Conservation (phyloP, 2,113 vertebrate species). For the Cichladusa arquata region DNA sequence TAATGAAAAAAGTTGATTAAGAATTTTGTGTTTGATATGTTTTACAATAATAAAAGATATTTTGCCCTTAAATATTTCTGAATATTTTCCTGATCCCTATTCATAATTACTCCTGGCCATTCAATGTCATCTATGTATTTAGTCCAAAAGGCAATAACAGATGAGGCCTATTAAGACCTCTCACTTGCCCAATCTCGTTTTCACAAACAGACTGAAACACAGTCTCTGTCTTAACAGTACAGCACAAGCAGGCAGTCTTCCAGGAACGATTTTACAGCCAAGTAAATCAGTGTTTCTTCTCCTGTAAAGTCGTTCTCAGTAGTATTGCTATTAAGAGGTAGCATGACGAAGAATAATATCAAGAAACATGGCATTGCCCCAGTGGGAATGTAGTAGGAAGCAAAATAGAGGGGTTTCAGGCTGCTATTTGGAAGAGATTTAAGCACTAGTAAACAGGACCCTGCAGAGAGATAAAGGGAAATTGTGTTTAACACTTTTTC, state of each 20-base stretch:
- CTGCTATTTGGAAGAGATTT: conserved; percentile 52
- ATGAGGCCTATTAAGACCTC: background rate
- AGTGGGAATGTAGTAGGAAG: conserved; percentile 37
- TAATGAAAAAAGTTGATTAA: background rate
- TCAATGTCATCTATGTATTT: background rate
- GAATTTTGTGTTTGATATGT: background rate
- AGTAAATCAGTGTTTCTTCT: conserved; percentile 24
- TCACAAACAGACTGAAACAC: background rate
- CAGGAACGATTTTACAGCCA: conserved; percentile 40
- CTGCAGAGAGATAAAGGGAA: conserved; percentile 51
- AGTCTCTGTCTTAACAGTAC: background rate
- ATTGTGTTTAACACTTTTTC: conserved; percentile 46
- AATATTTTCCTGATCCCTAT: background rate
- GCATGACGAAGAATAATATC: conserved; percentile 2
- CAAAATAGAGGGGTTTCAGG: conserved; percentile 52
- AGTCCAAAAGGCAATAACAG: background rate
- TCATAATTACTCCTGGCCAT: background rate
- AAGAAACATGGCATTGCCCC: conserved; percentile 40
- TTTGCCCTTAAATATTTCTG: background rate
- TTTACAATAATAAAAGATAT: background rate
- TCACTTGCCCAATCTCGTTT: background rate
- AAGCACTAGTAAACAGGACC: conserved; percentile 54
- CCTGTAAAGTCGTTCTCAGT: conserved; percentile 41
- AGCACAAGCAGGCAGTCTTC: background rate
- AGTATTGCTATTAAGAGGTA: conserved; percentile 53